These are phyloP conservation scores for Oxygymnocypris stewartii DNA, from an alignment of 2,113 vertebrate genomes.

Conservation along the genomic window DNA sequence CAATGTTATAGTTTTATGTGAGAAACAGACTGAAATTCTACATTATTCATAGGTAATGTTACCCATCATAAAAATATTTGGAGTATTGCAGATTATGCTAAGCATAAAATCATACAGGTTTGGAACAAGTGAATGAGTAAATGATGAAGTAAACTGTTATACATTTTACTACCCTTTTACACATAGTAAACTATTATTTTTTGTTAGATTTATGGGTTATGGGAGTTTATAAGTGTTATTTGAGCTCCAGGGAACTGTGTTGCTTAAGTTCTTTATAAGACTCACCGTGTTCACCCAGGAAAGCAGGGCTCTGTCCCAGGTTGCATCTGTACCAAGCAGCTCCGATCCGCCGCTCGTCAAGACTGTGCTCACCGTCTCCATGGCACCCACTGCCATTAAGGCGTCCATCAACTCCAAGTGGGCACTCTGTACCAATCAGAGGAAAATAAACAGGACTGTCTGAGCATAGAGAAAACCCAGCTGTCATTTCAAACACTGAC, in stretches of 20 bases:
- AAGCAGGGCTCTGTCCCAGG: slow-evolving; percentile 82
- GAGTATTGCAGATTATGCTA: background rate
- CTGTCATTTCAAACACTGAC: slow-evolving; percentile 30
- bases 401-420: slow-evolving; percentile 87
- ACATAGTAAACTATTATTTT: background rate
- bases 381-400: slow-evolving; percentile 82
- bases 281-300: slow-evolving; percentile 86
- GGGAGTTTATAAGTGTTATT: background rate
- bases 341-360: slow-evolving; percentile 66
- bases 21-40: background rate
- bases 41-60: background rate
- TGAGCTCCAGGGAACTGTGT: background rate
- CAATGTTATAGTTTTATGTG: background rate
- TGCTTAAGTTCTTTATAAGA: background rate
- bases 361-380: slow-evolving; percentile 77
- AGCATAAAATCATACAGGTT: background rate
- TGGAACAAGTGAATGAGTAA: background rate
- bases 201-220: background rate
- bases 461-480: slow-evolving; percentile 42
- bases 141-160: background rate
- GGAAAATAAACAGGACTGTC: slow-evolving; percentile 43
- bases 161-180: background rate
- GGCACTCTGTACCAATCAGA: slow-evolving; percentile 76
- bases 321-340: slow-evolving; percentile 64
- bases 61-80: background rate